Evolutionary conservation across 1,140 invertebrate species (phyloP), one percentile per base, ranked within the genome.

Genomic region (Gonatopus flavifemur): DNA sequence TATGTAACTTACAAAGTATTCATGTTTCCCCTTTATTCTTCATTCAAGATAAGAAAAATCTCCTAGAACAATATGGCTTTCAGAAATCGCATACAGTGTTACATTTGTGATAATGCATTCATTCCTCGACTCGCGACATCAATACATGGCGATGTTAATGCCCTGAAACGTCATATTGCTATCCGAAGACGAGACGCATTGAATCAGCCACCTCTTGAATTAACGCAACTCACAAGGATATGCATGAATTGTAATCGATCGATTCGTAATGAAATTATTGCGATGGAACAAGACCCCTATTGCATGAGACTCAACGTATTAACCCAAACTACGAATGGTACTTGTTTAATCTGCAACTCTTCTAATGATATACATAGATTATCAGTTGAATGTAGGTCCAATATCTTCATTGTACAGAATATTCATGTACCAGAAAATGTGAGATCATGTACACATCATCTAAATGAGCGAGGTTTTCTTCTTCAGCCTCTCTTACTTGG

Each of bases 391-490:
- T 41, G 39, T 6, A 4, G 39, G 18, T n/a, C 28, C 21, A 30
- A 44, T 30, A 19, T 44, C 21, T 44, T 44, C n/a, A 9, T 44
- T 9, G 31, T 3, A 44, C 30, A 3, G 19, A 32, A 44, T 44
- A 44, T 44, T 32, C 32, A 44, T 44, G 32, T 44, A 44, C 41
- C 30, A 21, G 41, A 44, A 9, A 44, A 25, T 8, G 30, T 19
- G 28, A 44, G 31, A 32, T 31, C 25, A 31, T 44, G 30, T 30
- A 32, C 8, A 33, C 28, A 20, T 19, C 41, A 44, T 13, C n/a
- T 41, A 30, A 16, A 44, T 44, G 3, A 43, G 15, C 28, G 32
- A 30, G 41, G 41, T n/a, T 43, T 43, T 13, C 32, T 43, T 9
- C 32, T 43, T 21, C 15, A 43, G 32, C 21, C 3, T 4, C 32